Conservation (phyloP, 2,888 invertebrate species). For the Eucera pruinosa region DNA sequence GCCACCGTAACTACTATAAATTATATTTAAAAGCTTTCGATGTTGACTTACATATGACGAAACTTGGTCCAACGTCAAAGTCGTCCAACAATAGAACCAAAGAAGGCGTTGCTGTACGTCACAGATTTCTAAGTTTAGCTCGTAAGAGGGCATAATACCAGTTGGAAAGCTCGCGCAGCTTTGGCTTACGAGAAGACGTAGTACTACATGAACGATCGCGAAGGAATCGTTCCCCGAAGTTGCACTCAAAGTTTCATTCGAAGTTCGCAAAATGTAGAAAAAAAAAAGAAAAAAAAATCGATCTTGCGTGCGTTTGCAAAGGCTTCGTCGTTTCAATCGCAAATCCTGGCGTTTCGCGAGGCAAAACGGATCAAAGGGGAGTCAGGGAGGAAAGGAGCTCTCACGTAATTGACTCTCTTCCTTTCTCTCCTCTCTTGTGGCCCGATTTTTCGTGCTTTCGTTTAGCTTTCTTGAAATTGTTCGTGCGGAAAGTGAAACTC, state of each 20-base stretch:
- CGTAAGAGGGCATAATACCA: not conserved
- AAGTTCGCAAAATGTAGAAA: no score
- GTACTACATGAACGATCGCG: constrained; percentile 1
- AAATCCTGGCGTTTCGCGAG: constrained; percentile 41
- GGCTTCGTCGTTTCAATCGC: constrained; percentile 49
- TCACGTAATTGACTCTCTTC: constrained; percentile 48
- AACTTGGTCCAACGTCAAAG: not conserved
- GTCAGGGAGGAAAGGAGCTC: constrained; percentile 30
- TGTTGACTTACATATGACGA: not conserved
- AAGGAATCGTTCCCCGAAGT: not conserved
- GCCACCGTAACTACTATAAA: no score
- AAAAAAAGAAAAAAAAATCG: constrained; percentile 34
- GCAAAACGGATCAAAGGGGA: constrained; percentile 47
- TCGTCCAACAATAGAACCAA: not conserved
- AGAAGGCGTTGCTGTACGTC: not conserved
- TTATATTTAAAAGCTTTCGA: not conserved
- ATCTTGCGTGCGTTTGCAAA: constrained; percentile 16
- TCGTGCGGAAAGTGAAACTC: constrained; percentile 40
- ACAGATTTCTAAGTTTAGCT: not conserved
- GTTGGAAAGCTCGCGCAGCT: not conserved
- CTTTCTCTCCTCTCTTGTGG: not conserved
- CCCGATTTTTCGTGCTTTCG: constrained; percentile 36
- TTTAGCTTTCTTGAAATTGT: constrained; percentile 23
- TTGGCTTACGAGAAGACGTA: constrained; percentile 15
- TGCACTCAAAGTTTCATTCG: constrained; percentile 2